Percentiles rank a stretch among this genome's conserved stretches.
These are phyloP conservation scores for Todiramphus saurophagus DNA, from an alignment of 2,113 vertebrate genomes.

Conservation along the genomic window DNA sequence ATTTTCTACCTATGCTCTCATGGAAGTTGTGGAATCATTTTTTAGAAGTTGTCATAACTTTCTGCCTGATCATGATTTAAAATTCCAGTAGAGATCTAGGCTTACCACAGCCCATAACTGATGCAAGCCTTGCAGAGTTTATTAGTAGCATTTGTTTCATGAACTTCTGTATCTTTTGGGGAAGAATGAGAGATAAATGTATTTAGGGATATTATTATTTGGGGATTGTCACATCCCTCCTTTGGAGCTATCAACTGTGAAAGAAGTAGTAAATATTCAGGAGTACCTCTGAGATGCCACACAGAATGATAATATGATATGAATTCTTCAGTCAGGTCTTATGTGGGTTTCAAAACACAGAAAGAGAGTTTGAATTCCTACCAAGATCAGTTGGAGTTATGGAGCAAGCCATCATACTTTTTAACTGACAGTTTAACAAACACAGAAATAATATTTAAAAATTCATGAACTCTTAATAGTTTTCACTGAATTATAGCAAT, in stretches of 20 bases:
- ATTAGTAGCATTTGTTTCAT: background rate
- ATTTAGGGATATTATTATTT: background rate
- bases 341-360: background rate
- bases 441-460: constrained; percentile 33
- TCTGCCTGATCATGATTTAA: background rate
- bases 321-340: background rate
- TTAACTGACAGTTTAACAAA: background rate
- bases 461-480: constrained; percentile 33
- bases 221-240: background rate
- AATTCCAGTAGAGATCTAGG: background rate
- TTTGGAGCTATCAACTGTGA: background rate
- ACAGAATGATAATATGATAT: background rate
- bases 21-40: background rate
- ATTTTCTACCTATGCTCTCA: background rate
- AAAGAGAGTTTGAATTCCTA: background rate
- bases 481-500: background rate
- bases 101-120: background rate
- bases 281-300: background rate
- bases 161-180: background rate
- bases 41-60: background rate
- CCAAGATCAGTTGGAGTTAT: background rate
- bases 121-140: background rate
- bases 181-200: background rate
- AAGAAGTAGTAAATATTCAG: background rate
- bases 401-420: background rate